These are phyloP conservation scores for Aurelia aurita complex sp. Pacific DNA, from an alignment of 30 jellyfish, hydroid and myxozoan genomes.

Conservation along the genomic window DNA sequence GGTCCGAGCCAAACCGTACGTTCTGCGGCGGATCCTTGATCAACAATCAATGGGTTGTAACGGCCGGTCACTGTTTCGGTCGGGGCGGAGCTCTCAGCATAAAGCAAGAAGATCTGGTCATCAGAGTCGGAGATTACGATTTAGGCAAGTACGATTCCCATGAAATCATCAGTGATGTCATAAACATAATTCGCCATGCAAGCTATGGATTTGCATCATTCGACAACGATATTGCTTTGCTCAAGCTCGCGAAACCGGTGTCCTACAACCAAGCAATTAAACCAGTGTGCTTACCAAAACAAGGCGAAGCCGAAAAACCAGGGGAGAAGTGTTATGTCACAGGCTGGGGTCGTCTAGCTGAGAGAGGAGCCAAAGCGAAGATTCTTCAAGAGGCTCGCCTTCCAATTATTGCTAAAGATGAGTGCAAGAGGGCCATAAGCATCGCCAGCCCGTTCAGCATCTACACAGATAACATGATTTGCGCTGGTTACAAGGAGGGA, in stretches of 20 bases:
- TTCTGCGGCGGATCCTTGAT: constrained; percentile 56
- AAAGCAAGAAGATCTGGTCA: background rate
- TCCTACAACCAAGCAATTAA: constrained; percentile 21
- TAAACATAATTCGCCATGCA: constrained; percentile 37
- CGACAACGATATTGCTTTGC: constrained; percentile 39
- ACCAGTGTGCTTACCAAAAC: constrained; percentile 47
- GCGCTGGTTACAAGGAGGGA: background rate
- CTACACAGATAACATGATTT: background rate
- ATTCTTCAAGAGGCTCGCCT: constrained; percentile 39
- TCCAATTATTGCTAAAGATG: background rate
- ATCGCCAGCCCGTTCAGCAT: background rate
- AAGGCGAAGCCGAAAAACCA: constrained; percentile 14
- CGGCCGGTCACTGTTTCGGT: constrained; percentile 60
- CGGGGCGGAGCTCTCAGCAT: constrained; percentile 3
- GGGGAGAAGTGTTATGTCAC: constrained; percentile 37
- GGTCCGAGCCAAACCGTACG: background rate
- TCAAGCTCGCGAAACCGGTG: constrained; percentile 30
- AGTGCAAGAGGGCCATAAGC: background rate
- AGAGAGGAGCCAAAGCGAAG: constrained; percentile 13
- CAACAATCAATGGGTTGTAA: constrained; percentile 51
- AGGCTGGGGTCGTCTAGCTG: constrained; percentile 49
- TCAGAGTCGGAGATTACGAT: constrained; percentile 35
- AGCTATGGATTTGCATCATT: constrained; percentile 17
- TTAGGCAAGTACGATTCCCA: background rate
- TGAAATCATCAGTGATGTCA: constrained; percentile 5